Evolutionary conservation across 2,888 invertebrate genomes (phyloP), one percentile per base, ranked within the genome.

Genomic region (Torymus tubicola): DNA sequence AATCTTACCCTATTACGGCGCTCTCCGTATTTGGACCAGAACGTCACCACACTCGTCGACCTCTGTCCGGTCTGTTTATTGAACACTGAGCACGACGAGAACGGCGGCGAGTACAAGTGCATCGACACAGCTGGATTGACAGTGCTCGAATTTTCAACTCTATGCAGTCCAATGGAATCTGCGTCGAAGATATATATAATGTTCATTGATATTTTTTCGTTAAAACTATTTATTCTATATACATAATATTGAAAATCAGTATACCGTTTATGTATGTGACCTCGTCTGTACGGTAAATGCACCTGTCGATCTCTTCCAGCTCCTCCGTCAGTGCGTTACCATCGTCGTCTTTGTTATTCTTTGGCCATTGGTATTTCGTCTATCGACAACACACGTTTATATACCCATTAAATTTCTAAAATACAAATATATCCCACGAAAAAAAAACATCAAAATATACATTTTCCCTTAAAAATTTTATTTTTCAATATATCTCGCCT

Each of bases 201-300:
- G 14, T 24, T 18, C 5, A 60, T 71, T 21, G 50, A 18, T 2
- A 42, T 42, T 21, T 21, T 21, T 2, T 21, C 21, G 21, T 21
- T 21, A 21, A 21, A 53, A 70, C 60, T 63, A 14, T 50, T 71
- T 73, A 52, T 57, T 67, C 79, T 21, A 21, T 21, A 21, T 21
- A 21, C 1, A 21, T 2, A 21, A 21, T 21, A 21, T 75, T 64
- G 5, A 52, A 16, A 87, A 31, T 18, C 91, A 8, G 5, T 90
- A 98, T 90, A 98, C 98, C 98, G 91, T 97, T 98, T 63, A 99
- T 99, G 90, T 99, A 99, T 87, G 97, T 96, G 50, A 98, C 97
- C 81, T 95, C 95, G 87, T 99, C 95, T 0, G 94, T 88, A 52
- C 93, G 92, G 84, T 97, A 92, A n/a, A 92, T 91, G 1, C 92